phyloP scores from a whole-genome alignment of 2,113 vertebrate species.

The Mungos mungo region DNA sequence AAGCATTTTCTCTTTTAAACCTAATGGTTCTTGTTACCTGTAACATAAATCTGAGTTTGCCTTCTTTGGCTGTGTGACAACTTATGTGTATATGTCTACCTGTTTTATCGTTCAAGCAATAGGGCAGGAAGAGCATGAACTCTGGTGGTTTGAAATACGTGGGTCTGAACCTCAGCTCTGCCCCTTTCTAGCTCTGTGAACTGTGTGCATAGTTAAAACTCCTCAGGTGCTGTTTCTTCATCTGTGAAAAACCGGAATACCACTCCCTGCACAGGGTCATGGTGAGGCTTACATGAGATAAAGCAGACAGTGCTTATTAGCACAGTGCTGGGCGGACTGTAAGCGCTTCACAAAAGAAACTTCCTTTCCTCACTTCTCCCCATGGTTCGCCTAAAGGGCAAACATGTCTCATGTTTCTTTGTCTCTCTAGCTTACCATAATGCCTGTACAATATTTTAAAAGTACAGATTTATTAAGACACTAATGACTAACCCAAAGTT shows the following conservation, averaged over 20 bases:
- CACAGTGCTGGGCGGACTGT: not conserved
- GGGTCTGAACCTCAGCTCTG: slow-evolving; percentile 2
- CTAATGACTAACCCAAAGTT: slow-evolving; percentile 10
- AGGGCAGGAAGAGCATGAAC: not conserved
- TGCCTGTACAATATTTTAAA: not conserved
- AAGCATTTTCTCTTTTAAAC: not conserved
- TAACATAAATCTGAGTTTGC: not conserved
- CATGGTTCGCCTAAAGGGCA: not conserved
- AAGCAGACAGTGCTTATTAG: not conserved
- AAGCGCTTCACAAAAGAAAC: not conserved
- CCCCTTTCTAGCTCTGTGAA: slow-evolving; percentile 31
- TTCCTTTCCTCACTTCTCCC: not conserved
- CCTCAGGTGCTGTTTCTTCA: slow-evolving; percentile 40
- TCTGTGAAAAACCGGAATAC: slow-evolving; percentile 41
- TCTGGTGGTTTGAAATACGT: slow-evolving; percentile 18
- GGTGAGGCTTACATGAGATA: slow-evolving; percentile 18
- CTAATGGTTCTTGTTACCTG: not conserved
- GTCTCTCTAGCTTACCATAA: not conserved
- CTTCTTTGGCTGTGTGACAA: not conserved
- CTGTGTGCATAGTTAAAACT: not conserved
- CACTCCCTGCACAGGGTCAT: not conserved
- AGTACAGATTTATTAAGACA: not conserved
- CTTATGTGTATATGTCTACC: not conserved
- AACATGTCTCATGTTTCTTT: not conserved
- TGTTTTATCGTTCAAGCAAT: not conserved